Evolutionary conservation across 1,140 invertebrate genomes (phyloP).

Genomic region (Eriocheir sinensis): DNA sequence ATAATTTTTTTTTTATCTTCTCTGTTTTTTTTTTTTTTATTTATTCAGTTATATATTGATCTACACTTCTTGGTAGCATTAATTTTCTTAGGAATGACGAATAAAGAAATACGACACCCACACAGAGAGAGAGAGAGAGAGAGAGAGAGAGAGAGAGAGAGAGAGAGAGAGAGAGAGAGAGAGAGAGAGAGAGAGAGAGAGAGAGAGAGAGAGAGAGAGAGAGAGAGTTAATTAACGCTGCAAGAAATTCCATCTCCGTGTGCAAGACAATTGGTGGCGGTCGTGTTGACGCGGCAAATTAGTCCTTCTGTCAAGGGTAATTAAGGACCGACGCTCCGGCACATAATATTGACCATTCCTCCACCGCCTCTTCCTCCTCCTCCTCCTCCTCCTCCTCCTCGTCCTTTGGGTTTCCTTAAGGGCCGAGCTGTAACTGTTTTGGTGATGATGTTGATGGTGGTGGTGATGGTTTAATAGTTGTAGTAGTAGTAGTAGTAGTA

Average conservation of each 20-base stretch:
- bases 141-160: no score
- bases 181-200: neutral
- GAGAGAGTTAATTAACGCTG: neutral
- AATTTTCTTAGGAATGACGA: no score
- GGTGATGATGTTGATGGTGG: neutral
- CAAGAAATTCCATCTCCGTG: neutral
- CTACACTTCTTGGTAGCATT: no score
- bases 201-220: neutral
- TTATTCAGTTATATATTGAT: no score
- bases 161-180: conserved; percentile 5
- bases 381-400: neutral
- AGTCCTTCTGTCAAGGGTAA: neutral
- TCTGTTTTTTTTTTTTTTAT: no score
- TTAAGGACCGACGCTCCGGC: neutral
- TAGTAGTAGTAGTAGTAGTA: neutral
- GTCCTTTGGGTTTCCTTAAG: neutral
- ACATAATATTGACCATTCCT: neutral
- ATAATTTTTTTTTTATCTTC: no score
- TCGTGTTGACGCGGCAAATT: conserved; percentile 11
- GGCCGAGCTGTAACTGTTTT: no score
- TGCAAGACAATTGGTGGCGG: neutral
- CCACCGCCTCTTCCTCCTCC: no score
- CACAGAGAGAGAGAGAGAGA: no score
- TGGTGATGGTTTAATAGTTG: neutral
- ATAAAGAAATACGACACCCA: no score